Evolutionary conservation across 2,113 vertebrate species (phyloP).

Genomic region (Gambusia holbrooki): DNA sequence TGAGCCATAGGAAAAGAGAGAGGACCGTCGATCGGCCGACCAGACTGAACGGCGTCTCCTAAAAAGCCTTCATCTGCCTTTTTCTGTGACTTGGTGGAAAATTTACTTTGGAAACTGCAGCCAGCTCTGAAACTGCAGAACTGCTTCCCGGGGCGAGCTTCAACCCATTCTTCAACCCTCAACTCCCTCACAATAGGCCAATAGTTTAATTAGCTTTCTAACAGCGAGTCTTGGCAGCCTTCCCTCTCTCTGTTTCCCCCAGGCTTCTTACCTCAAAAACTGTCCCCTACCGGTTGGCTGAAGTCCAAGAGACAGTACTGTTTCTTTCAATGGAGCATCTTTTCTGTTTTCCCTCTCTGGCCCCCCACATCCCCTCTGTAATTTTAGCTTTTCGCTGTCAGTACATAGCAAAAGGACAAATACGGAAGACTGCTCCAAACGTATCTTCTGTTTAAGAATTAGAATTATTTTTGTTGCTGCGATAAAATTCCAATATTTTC

Average conservation of each 20-base stretch:
- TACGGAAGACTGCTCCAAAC: not conserved
- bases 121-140: conserved; percentile 47
- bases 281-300: conserved; percentile 63
- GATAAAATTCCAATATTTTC: not conserved
- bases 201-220: conserved; percentile 74
- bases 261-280: conserved; percentile 60
- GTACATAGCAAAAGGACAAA: not conserved
- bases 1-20: conserved; percentile 3
- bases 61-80: conserved; percentile 32
- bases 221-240: conserved; percentile 56
- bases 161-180: conserved; percentile 48
- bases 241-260: conserved; percentile 39
- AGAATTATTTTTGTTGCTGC: not conserved
- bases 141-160: conserved; percentile 47
- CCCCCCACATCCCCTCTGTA: not conserved
- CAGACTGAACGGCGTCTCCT: conserved; percentile 4
- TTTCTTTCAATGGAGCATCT: conserved; percentile 10
- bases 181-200: conserved; percentile 54
- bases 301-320: conserved; percentile 38
- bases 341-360: not conserved
- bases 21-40: conserved; percentile 24
- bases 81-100: conserved; percentile 63
- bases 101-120: conserved; percentile 33
- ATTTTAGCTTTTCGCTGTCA: conserved; percentile 1
- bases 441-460: not conserved